Evolutionary conservation across 1,140 invertebrate genomes (phyloP), one percentile per base, ranked within the genome.

Genomic region (Euschistus heros): DNA sequence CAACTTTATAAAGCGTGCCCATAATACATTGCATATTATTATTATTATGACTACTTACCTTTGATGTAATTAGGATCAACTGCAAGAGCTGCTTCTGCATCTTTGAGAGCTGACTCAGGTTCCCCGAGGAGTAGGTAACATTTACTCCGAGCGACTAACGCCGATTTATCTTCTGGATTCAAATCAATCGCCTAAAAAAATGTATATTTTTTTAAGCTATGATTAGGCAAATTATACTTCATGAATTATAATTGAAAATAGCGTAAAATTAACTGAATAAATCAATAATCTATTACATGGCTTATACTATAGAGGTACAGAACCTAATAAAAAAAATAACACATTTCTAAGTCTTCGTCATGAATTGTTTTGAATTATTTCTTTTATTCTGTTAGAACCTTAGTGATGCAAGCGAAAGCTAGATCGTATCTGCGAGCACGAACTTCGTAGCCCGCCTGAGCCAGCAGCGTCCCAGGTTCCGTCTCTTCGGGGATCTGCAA

Each of bases 51-150:
- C 42, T 10, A 44, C 7, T 7, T 26, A 77, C 76, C 81, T 75
- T 85, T 86, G 0, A 91, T 86, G 72, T 86, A 88, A 52, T 82
- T 84, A 55, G 86, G 85, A 68, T 94, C 88, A 61, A 86, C 80
- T 47, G 80, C 77, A 0, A 95, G 75, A 0, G 91, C 90, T 0
- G 81, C 80, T 73, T 95, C 89, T 0, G 92, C 90, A 74, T 97
- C 94, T 67, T 84, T 77, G 6, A 96, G 75, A 0, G 92, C 91
- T 71, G 87, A 83, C 22, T 85, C 81, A 0, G 92, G 85, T 72
- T 94, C 85, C 8, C 93, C 94, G 13, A 96, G 76, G 44, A 92
- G 79, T n/a, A 97, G 78, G 73, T 92, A 86, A 75, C 93, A 97
- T 74, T 89, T 90, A 71, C 92, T 92, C 66, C 94, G 80, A 2